Percentiles rank a stretch among this genome's conserved stretches.
These are phyloP conservation scores for Diuraphis noxia DNA, from an alignment of 1,140 invertebrate genomes.

Conservation along the genomic window DNA sequence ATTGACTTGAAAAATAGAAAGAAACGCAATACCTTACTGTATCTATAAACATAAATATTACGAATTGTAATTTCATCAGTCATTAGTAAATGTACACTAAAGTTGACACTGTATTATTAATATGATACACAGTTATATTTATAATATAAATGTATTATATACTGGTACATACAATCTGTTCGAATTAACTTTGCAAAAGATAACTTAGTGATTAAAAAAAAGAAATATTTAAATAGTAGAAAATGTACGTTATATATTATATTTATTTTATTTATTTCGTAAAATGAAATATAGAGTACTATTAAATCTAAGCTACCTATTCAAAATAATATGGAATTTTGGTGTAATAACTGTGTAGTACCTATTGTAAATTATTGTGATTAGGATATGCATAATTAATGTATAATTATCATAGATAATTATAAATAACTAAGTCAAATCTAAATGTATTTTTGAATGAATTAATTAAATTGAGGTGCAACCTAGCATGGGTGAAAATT, in stretches of 20 bases:
- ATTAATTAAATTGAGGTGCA: background rate
- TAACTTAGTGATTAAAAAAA: background rate
- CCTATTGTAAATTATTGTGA: background rate
- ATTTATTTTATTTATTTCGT: too few relatives aligned
- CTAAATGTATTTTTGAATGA: background rate
- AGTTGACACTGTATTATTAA: background rate
- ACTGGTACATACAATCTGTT: background rate
- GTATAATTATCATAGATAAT: background rate
- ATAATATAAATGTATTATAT: background rate
- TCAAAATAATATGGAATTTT: background rate
- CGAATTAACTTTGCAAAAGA: background rate
- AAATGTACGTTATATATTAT: background rate
- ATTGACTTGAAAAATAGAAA: background rate
- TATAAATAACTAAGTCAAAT: background rate
- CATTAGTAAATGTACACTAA: background rate
- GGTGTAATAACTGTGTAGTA: background rate
- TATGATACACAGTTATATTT: background rate
- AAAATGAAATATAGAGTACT: too few relatives aligned
- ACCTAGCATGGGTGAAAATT: too few relatives aligned
- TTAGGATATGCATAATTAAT: background rate
- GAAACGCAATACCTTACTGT: background rate
- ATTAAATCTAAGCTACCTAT: too few relatives aligned
- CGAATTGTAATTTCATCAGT: background rate
- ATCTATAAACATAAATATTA: background rate
- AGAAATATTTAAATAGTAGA: background rate